Percentiles rank a stretch among this genome's conserved stretches.
These are phyloP conservation scores for Callopanchax toddi DNA, from an alignment of 2,113 vertebrate genomes.

Conservation along the genomic window DNA sequence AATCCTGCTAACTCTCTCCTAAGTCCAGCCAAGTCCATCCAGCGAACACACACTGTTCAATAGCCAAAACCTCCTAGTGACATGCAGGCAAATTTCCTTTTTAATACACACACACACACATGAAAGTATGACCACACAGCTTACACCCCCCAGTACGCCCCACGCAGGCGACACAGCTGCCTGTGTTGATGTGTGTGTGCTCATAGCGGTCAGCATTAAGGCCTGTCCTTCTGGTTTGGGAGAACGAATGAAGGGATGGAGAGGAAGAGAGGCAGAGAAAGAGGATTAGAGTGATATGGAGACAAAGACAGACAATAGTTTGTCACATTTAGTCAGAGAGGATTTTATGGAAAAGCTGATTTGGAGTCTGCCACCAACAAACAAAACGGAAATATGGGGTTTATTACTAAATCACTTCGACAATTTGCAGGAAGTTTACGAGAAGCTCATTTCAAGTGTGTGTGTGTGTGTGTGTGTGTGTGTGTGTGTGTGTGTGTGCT, in stretches of 20 bases:
- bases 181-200: conserved; percentile 29
- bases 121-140: conserved; percentile 68
- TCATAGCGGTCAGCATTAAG: conserved; percentile 64
- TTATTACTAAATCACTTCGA: conserved; percentile 68
- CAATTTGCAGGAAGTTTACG: conserved; percentile 62
- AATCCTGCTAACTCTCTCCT: conserved; percentile 51
- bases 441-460: background rate
- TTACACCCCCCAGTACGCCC: conserved; percentile 65
- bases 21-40: conserved; percentile 52
- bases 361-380: conserved; percentile 77
- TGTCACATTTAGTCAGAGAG: conserved; percentile 76
- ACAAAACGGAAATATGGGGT: conserved; percentile 73
- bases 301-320: conserved; percentile 78
- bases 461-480: conserved; percentile 6
- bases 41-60: conserved; percentile 30
- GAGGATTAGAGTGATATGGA: conserved; percentile 77
- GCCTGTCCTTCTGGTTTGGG: conserved; percentile 56
- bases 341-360: conserved; percentile 78
- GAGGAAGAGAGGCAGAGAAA: conserved; percentile 54
- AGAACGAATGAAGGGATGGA: conserved; percentile 59
- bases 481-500: conserved; percentile 30
- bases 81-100: conserved; percentile 45
- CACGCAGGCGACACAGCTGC: conserved; percentile 19
- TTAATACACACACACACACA: conserved; percentile 51
- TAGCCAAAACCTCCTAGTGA: conserved; percentile 40